Percentiles rank a stretch among this genome's conserved stretches.
These are phyloP conservation scores for Dendrolimus punctatus DNA, from an alignment of 1,140 invertebrate genomes.

Conservation along the genomic window DNA sequence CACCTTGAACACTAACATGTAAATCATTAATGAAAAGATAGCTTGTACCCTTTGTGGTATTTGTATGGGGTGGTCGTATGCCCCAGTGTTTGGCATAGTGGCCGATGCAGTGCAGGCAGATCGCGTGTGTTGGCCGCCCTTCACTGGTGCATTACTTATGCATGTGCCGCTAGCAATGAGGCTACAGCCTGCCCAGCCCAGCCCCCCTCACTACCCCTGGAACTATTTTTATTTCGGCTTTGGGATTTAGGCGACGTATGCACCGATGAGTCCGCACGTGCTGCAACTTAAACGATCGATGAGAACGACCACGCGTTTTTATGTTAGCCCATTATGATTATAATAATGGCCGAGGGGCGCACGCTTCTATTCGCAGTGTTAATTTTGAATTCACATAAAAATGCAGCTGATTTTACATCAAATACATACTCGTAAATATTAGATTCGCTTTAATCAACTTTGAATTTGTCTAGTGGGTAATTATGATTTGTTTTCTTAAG, in stretches of 20 bases:
- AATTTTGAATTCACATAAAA: too few species aligned
- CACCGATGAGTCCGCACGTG: slow-evolving; percentile 52
- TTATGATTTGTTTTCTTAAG: too few species aligned
- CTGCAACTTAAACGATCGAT: slow-evolving; percentile 39
- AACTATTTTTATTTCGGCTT: slow-evolving; percentile 59
- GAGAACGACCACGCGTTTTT: slow-evolving; percentile 8
- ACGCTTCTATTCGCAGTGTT: too few species aligned
- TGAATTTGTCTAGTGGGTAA: too few species aligned
- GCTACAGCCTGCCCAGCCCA: slow-evolving; percentile 6
- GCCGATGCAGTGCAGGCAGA: slow-evolving; percentile 15
- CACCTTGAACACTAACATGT: slow-evolving; percentile 17
- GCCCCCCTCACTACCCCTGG: slow-evolving; percentile 22
- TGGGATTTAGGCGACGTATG: slow-evolving; percentile 54
- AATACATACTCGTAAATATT: too few species aligned
- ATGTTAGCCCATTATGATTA: too few species aligned
- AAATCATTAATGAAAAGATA: slow-evolving; percentile 55
- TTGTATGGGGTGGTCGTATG: slow-evolving; percentile 28
- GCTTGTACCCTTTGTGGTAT: slow-evolving; percentile 33
- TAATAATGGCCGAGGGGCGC: too few species aligned
- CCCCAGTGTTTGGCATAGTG: slow-evolving; percentile 27
- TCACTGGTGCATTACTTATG: slow-evolving; percentile 63
- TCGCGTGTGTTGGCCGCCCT: slow-evolving; percentile 55
- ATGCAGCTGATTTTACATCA: too few species aligned
- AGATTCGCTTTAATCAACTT: too few species aligned
- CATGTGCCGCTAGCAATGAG: slow-evolving; percentile 31